Conservation (phyloP, 1,140 invertebrate genomes). For the Apocrypta bakeri region DNA sequence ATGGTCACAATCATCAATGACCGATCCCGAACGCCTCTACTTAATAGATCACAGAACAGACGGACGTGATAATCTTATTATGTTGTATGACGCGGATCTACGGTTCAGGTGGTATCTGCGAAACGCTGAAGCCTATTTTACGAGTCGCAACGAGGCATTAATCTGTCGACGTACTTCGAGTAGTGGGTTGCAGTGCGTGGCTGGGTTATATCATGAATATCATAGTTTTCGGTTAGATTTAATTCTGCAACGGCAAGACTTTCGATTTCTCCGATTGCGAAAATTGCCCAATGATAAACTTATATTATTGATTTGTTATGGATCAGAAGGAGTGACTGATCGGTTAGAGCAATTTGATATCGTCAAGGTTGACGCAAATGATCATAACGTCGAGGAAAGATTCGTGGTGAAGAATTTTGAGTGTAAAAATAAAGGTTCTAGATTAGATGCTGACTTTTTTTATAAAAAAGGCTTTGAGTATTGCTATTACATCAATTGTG, state of each 20-base stretch:
- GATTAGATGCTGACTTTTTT: not conserved
- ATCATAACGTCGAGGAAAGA: not conserved
- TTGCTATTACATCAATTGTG: not conserved
- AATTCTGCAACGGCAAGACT: not conserved
- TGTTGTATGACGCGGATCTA: too few relatives aligned
- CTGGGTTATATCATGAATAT: not conserved
- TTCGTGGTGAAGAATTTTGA: not conserved
- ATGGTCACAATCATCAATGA: not conserved
- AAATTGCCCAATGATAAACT: not conserved
- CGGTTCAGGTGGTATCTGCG: too few relatives aligned
- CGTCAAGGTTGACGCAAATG: not conserved
- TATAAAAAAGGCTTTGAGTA: not conserved
- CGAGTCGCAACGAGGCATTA: not conserved
- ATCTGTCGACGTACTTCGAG: too few relatives aligned
- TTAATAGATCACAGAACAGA: too few relatives aligned
- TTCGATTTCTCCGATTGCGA: not conserved
- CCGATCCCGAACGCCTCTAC: not conserved
- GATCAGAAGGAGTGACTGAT: not conserved
- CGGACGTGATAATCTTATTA: too few relatives aligned
- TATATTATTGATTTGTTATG: not conserved
- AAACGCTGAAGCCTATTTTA: not conserved
- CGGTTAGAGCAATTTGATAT: not conserved
- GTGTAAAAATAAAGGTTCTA: not conserved
- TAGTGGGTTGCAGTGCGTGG: too few relatives aligned
- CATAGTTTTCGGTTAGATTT: not conserved